These are phyloP conservation scores for Sus cebifrons DNA, from an alignment of 2,797 vertebrate species.

Conservation along the genomic window DNA sequence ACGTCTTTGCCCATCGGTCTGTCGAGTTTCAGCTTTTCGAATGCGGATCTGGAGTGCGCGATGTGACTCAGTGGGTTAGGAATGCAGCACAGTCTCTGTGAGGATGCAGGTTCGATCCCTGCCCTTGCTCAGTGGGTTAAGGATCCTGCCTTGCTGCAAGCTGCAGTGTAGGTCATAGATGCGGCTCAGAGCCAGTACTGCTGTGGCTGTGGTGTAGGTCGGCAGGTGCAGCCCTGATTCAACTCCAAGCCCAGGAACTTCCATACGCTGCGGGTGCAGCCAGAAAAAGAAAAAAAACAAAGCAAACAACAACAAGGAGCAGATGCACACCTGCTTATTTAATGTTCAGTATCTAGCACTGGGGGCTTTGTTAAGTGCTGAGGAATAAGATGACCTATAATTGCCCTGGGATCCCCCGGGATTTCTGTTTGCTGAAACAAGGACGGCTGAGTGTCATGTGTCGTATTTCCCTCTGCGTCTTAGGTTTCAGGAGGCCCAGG, in stretches of 20 bases:
- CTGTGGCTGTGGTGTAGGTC: too few species aligned
- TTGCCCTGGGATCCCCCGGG: background rate
- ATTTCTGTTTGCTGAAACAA: background rate
- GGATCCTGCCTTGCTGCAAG: too few species aligned
- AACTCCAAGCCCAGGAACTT: too few species aligned
- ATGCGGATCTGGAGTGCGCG: background rate
- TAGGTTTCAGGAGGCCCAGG: background rate
- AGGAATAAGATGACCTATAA: background rate
- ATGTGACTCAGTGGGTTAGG: too few species aligned
- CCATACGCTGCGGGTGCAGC: too few species aligned
- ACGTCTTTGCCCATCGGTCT: background rate
- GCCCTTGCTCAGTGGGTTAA: too few species aligned
- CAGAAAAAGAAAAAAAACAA: too few species aligned
- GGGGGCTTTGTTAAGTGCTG: background rate
- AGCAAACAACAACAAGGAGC: background rate
- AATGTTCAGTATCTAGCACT: background rate
- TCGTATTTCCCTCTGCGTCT: background rate
- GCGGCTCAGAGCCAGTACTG: too few species aligned
- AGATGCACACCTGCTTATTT: background rate
- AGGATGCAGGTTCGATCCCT: too few species aligned
- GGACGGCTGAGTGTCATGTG: background rate
- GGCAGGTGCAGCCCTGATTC: too few species aligned
- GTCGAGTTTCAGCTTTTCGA: constrained; percentile 26
- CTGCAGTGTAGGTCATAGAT: too few species aligned
- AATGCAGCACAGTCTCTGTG: too few species aligned